A percentile compares a stretch with the other conserved stretches of the same genome.
Evolutionary conservation across 2,888 invertebrate genomes (phyloP).

Genomic region (Brenthis hecate): DNA sequence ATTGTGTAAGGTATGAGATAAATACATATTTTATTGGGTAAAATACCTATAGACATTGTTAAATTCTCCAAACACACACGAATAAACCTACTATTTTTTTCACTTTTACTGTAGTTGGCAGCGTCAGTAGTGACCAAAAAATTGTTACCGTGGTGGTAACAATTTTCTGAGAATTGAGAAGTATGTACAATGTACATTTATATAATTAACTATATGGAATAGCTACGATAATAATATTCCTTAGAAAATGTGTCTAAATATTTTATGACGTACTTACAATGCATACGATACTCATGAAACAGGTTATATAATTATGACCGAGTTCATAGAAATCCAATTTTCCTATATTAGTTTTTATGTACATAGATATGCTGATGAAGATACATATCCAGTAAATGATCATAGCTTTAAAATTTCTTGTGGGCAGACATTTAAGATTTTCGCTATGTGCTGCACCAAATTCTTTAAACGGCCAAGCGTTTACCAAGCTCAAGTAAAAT

Average conservation of each 20-base stretch:
- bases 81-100: too few species aligned
- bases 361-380: constrained; percentile 1
- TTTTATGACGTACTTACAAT: constrained; percentile 1
- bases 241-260: neutral
- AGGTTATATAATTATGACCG: constrained; percentile 15
- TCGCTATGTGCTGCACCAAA: neutral
- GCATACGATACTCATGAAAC: constrained; percentile 18
- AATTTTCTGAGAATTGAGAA: too few species aligned
- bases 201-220: too few species aligned
- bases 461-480: constrained; percentile 19
- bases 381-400: constrained; percentile 2
- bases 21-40: too few species aligned
- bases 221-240: too few species aligned
- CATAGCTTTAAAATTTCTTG: constrained; percentile 8
- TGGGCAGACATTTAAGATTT: neutral
- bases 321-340: constrained; percentile 18
- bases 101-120: too few species aligned
- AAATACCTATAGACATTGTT: too few species aligned
- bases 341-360: neutral
- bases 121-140: too few species aligned
- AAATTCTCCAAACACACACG: too few species aligned
- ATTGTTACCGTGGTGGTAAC: too few species aligned
- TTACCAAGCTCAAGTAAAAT: constrained; percentile 14
- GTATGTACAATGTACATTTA: too few species aligned
- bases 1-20: too few species aligned